phyloP scores from a whole-genome alignment of 2,797 vertebrate genomes.

The Neomorphus geoffroyi region DNA sequence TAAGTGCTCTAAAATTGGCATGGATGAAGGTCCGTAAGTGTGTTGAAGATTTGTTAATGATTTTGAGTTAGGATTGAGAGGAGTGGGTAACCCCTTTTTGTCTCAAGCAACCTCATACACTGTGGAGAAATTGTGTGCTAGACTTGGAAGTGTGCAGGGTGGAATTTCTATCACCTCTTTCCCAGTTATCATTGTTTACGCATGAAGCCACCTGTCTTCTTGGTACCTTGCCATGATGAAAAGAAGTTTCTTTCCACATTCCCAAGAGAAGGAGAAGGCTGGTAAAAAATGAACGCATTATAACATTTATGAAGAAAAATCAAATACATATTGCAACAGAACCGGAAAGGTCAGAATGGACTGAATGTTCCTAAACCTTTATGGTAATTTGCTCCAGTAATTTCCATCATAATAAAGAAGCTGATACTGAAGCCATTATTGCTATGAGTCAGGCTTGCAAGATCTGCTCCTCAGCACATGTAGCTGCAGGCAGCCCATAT shows the following conservation, averaged over 20 bases:
- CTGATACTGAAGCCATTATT: slow-evolving; percentile 19
- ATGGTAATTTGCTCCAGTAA: slow-evolving; percentile 63
- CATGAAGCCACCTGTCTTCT: slow-evolving; percentile 64
- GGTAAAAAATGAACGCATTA: not conserved
- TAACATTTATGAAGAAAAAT: slow-evolving; percentile 59
- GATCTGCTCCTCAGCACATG: slow-evolving; percentile 28
- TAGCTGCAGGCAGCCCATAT: slow-evolving; percentile 43
- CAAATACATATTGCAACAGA: slow-evolving; percentile 58
- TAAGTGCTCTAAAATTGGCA: not conserved
- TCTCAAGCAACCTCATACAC: not conserved
- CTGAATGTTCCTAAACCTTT: slow-evolving; percentile 70
- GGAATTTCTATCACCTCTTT: slow-evolving; percentile 65
- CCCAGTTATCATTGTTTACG: slow-evolving; percentile 43
- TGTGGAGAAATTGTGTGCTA: not conserved
- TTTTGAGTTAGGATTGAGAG: not conserved
- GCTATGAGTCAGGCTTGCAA: slow-evolving; percentile 47
- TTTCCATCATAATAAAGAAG: slow-evolving; percentile 65
- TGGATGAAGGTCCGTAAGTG: not conserved
- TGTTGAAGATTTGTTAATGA: not conserved
- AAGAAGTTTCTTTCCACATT: slow-evolving; percentile 18
- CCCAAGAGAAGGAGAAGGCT: slow-evolving; percentile 18
- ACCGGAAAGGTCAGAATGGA: slow-evolving; percentile 54
- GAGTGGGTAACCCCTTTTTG: not conserved
- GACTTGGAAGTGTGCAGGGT: slow-evolving; percentile 27
- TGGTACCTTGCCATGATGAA: slow-evolving; percentile 59